These are phyloP conservation scores for Ptyas mucosa DNA, from an alignment of 2,113 vertebrate genomes.

Conservation along the genomic window DNA sequence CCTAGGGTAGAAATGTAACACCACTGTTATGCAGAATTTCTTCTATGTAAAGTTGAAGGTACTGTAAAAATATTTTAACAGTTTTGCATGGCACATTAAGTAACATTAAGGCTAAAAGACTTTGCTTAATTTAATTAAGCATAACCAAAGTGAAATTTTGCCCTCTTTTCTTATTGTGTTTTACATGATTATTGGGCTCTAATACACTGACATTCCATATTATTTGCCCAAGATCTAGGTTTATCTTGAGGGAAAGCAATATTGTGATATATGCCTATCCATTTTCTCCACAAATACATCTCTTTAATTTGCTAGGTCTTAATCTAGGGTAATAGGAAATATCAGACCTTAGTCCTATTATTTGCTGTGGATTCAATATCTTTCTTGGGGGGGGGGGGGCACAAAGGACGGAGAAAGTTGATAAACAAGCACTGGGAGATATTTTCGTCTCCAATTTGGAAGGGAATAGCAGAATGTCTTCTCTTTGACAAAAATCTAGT, in stretches of 20 bases:
- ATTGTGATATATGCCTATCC: not conserved
- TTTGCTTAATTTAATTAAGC: not conserved
- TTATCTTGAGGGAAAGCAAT: not conserved
- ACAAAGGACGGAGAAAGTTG: not conserved
- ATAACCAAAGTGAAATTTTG: not conserved
- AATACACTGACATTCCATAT: not conserved
- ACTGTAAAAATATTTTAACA: not conserved
- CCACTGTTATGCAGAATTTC: not conserved
- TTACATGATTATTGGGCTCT: not conserved
- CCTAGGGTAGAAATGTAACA: not conserved
- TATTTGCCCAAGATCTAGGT: not conserved
- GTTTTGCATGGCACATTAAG: not conserved
- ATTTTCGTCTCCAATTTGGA: not conserved
- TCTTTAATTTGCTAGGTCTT: not conserved
- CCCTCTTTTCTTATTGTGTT: conserved; percentile 10
- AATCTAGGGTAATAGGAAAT: not conserved
- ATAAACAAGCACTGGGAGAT: not conserved
- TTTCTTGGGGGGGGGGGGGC: not conserved
- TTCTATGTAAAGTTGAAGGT: rapidly evolving
- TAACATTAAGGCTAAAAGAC: not conserved
- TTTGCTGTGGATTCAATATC: not conserved
- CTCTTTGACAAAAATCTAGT: not conserved
- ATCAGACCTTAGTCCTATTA: not conserved
- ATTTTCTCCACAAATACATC: not conserved
- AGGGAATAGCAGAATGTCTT: not conserved